These are phyloP conservation scores for Agelastica alni DNA, from an alignment of 2,888 invertebrate genomes.

Conservation along the genomic window DNA sequence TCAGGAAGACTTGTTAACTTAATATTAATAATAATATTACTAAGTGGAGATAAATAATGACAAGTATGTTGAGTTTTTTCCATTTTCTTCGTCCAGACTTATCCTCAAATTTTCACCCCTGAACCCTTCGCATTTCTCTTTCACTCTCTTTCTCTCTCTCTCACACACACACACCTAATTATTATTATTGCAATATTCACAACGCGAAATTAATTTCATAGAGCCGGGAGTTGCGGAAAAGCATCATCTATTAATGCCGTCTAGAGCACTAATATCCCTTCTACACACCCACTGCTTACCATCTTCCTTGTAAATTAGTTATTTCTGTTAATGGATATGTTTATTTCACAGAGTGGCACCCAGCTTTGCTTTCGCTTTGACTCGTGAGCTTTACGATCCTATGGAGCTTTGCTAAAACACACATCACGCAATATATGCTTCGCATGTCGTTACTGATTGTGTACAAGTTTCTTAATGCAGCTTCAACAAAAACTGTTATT, in stretches of 20 bases:
- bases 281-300: conserved; percentile 18
- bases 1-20: too few species aligned
- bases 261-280: conserved; percentile 21
- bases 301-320: conserved; percentile 40
- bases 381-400: conserved; percentile 12
- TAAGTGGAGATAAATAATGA: too few species aligned
- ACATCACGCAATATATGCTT: too few species aligned
- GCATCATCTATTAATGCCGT: conserved; percentile 35
- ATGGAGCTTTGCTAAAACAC: conserved; percentile 18
- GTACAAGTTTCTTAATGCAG: too few species aligned
- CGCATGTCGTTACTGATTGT: too few species aligned
- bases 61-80: too few species aligned
- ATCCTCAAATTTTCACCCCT: neutral
- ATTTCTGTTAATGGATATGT: conserved; percentile 42
- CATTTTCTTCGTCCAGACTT: neutral
- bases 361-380: conserved; percentile 30
- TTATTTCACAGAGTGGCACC: conserved; percentile 37
- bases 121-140: conserved; percentile 7
- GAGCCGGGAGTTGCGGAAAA: conserved; percentile 30
- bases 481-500: too few species aligned
- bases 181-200: conserved; percentile 39
- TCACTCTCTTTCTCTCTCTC: too few species aligned
- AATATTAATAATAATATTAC: too few species aligned
- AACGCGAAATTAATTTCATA: conserved; percentile 36
- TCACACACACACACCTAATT: too few species aligned